Evolutionary conservation across 2,888 invertebrate species (phyloP).

Genomic region (Tetragonisca angustula): DNA sequence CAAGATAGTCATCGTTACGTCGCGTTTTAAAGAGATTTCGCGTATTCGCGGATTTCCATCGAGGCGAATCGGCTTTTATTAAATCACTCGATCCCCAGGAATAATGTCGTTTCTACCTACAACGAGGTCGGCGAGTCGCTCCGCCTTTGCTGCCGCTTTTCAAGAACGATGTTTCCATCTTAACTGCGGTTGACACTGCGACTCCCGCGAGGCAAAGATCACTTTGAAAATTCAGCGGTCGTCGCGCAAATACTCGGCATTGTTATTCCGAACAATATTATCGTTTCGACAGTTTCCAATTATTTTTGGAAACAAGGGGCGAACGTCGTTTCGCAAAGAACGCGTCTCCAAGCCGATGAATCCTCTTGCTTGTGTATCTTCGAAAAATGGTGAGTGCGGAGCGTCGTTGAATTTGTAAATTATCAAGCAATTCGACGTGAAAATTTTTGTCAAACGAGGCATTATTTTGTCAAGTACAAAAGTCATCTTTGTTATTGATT

Average conservation of each 20-base stretch:
- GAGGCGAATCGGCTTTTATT: conserved; percentile 51
- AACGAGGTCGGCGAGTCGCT: conserved; percentile 32
- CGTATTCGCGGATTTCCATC: conserved; percentile 20
- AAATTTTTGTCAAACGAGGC: too few relatives aligned
- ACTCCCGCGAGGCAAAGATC: neutral
- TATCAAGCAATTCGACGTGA: too few relatives aligned
- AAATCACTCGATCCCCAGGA: conserved; percentile 48
- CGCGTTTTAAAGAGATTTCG: conserved; percentile 41
- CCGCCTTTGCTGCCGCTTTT: conserved; percentile 13
- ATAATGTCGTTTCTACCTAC: conserved; percentile 56
- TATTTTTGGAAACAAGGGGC: neutral
- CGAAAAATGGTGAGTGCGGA: neutral
- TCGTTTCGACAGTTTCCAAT: neutral
- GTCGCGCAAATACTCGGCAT: neutral
- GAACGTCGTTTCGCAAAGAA: neutral
- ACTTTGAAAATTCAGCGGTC: neutral
- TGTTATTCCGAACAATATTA: neutral
- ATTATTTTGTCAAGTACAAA: too few relatives aligned
- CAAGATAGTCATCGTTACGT: conserved; percentile 15
- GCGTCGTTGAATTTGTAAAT: too few relatives aligned
- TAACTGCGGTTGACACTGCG: neutral
- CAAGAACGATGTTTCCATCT: conserved; percentile 7
- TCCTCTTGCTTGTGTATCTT: neutral
- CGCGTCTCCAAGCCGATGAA: neutral
- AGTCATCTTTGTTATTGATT: too few relatives aligned